These are phyloP conservation scores for Eledona agricola DNA, from an alignment of 2,888 invertebrate species.

Conservation along the genomic window DNA sequence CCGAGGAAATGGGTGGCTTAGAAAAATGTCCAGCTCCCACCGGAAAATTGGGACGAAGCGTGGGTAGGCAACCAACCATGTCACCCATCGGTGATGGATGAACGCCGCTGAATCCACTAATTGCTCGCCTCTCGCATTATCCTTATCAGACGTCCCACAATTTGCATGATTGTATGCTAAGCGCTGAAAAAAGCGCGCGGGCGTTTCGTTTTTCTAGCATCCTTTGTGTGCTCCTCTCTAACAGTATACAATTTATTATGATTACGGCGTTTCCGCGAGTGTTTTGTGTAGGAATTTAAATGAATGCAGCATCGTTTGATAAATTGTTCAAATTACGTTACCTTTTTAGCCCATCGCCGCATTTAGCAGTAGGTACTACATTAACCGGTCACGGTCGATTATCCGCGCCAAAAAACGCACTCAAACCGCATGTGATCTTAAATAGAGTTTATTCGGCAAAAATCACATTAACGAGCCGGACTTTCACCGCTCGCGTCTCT, in stretches of 20 bases:
- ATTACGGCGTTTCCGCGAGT: slow-evolving; percentile 23
- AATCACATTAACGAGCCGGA: too few relatives aligned
- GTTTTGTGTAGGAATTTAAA: slow-evolving; percentile 10
- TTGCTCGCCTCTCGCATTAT: too few relatives aligned
- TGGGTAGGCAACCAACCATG: slow-evolving; percentile 16
- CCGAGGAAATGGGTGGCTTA: slow-evolving; percentile 2
- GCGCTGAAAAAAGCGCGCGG: slow-evolving; percentile 39
- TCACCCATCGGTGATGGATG: too few relatives aligned
- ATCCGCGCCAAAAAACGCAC: slow-evolving; percentile 5
- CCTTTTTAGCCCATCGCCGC: slow-evolving; percentile 7
- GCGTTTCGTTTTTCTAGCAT: slow-evolving; percentile 41
- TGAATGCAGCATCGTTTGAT: slow-evolving; percentile 13
- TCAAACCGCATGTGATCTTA: not conserved
- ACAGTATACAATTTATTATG: slow-evolving; percentile 43
- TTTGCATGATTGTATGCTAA: slow-evolving; percentile 45
- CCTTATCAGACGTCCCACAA: slow-evolving; percentile 43
- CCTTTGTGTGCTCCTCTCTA: slow-evolving; percentile 43
- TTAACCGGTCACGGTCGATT: too few relatives aligned
- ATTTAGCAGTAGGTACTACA: too few relatives aligned
- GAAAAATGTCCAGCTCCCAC: slow-evolving; percentile 4
- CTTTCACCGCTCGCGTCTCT: slow-evolving; percentile 21
- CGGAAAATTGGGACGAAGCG: slow-evolving; percentile 3
- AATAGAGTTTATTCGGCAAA: too few relatives aligned
- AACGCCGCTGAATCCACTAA: too few relatives aligned
- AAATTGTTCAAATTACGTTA: slow-evolving; percentile 18